Evolutionary conservation across 2,888 invertebrate species (phyloP).

Genomic region (Tridacna gigas): DNA sequence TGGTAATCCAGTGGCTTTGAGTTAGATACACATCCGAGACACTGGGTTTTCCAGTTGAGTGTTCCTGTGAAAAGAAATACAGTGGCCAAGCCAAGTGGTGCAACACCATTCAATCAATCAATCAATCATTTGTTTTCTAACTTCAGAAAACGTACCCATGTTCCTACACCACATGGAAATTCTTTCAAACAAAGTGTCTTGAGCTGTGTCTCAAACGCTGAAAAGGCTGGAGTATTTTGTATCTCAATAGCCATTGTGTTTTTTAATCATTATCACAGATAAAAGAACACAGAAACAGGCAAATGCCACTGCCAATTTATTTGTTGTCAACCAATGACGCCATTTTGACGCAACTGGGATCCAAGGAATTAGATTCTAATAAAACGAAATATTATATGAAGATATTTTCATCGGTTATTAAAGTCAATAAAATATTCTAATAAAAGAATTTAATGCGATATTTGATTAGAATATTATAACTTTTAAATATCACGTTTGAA

Average conservation of each 20-base stretch:
- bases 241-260: conserved; percentile 47
- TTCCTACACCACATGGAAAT: conserved; percentile 83
- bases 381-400: conserved; percentile 5
- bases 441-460: too few relatives aligned
- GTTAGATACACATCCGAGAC: too few relatives aligned
- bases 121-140: too few relatives aligned
- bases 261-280: neutral
- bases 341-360: conserved; percentile 76
- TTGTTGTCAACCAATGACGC: conserved; percentile 69
- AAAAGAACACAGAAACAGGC: neutral
- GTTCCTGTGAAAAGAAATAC: too few relatives aligned
- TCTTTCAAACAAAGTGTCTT: conserved; percentile 81
- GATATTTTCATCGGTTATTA: too few relatives aligned
- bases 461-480: too few relatives aligned
- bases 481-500: too few relatives aligned
- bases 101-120: too few relatives aligned
- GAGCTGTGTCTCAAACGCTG: conserved; percentile 80
- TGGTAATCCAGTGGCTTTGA: too few relatives aligned
- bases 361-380: conserved; percentile 22
- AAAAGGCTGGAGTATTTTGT: conserved; percentile 71
- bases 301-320: conserved; percentile 11
- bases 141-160: conserved; percentile 78
- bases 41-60: too few relatives aligned
- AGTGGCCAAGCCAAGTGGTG: too few relatives aligned
- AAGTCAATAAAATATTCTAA: too few relatives aligned